Conservation (phyloP, 2,888 invertebrate genomes). For the Hypomecis atomaria region DNA sequence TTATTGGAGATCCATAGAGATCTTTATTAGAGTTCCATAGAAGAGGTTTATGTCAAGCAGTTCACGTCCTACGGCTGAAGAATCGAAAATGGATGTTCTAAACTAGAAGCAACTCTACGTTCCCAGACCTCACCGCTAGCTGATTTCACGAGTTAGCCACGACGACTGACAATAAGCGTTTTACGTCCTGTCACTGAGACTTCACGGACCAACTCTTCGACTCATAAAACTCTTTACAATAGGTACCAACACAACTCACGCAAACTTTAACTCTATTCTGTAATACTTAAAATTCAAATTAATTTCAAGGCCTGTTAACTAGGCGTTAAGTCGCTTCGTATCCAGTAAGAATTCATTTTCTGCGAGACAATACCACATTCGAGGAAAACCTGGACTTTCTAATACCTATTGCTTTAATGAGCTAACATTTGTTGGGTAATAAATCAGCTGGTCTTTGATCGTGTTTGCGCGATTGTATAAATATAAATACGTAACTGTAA, state of each 20-base stretch:
- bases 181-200: slow-evolving; percentile 71
- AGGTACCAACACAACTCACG: slow-evolving; percentile 36
- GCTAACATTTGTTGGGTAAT: slow-evolving; percentile 33
- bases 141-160: slow-evolving; percentile 81
- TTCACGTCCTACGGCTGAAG: no score
- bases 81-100: background rate
- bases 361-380: slow-evolving; percentile 57
- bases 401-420: slow-evolving; percentile 56
- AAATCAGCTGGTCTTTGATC: slow-evolving; percentile 15
- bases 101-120: slow-evolving; percentile 21
- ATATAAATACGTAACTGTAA: background rate
- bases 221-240: slow-evolving; percentile 71
- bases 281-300: slow-evolving; percentile 30
- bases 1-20: no score
- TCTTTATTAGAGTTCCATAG: no score
- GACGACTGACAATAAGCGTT: slow-evolving; percentile 79
- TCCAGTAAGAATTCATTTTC: slow-evolving; percentile 65
- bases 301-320: slow-evolving; percentile 46
- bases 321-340: slow-evolving; percentile 67
- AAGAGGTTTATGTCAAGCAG: no score
- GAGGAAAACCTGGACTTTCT: slow-evolving; percentile 70
- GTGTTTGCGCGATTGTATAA: slow-evolving; percentile 1
- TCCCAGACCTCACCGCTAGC: slow-evolving; percentile 67
- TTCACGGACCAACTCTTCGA: slow-evolving; percentile 67
- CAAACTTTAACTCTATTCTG: slow-evolving; percentile 26